Percentiles rank a stretch among this genome's conserved stretches.
Evolutionary conservation across 1,140 invertebrate species (phyloP).

Genomic region (Heliconius himera): DNA sequence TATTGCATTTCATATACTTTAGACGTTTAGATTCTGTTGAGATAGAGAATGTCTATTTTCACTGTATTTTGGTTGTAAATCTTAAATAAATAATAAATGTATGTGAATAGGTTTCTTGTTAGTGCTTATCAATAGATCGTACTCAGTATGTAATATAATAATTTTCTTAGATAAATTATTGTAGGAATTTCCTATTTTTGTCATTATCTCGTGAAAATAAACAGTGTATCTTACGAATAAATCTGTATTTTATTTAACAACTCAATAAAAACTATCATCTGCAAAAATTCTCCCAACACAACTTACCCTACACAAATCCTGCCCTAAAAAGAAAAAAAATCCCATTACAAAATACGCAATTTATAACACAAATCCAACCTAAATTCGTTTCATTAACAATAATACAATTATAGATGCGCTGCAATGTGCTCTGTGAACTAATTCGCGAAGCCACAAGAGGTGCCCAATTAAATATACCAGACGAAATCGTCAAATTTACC

Average conservation of each 20-base stretch:
- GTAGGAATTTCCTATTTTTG: no score
- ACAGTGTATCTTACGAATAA: no score
- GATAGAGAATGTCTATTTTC: constrained; percentile 22
- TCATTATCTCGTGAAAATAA: no score
- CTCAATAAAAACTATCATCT: no score
- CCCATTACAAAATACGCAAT: not conserved
- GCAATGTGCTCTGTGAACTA: not conserved
- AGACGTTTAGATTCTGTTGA: constrained; percentile 24
- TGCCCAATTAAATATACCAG: constrained; percentile 63
- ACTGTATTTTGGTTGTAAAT: constrained; percentile 18
- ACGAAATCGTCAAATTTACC: constrained; percentile 70
- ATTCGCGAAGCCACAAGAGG: constrained; percentile 38
- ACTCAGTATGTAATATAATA: constrained; percentile 6
- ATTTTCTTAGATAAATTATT: not conserved
- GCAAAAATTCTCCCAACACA: no score
- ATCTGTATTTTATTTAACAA: no score
- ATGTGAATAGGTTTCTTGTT: not conserved
- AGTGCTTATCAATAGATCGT: not conserved
- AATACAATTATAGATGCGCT: not conserved
- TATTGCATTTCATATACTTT: constrained; percentile 55
- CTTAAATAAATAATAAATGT: not conserved
- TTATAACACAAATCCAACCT: not conserved
- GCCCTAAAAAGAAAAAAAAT: not conserved
- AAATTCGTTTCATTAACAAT: not conserved
- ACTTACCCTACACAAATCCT: no score